Percentiles rank a stretch among this genome's conserved stretches.
Conservation (phyloP, 2,113 vertebrate species). For the Eptesicus fuscus region DNA sequence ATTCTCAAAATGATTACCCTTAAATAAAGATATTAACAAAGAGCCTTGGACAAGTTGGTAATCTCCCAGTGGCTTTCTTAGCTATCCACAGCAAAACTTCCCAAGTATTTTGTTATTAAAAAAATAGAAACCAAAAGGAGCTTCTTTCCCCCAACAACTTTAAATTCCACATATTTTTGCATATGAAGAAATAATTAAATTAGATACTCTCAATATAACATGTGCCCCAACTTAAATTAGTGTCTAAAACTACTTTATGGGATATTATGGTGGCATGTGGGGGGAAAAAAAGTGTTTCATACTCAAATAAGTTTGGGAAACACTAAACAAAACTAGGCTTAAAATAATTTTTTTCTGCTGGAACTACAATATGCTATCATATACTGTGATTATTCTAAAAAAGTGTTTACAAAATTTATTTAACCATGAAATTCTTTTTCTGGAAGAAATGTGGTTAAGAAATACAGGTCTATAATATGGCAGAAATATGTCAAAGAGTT, state of each 20-base stretch:
- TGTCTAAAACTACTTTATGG: neutral
- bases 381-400: neutral
- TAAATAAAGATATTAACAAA: constrained; percentile 24
- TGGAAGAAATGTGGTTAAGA: neutral
- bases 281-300: neutral
- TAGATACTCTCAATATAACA: neutral
- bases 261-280: neutral
- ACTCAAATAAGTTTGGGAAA: neutral
- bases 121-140: neutral
- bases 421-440: constrained; percentile 19
- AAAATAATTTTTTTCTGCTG: neutral
- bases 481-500: neutral
- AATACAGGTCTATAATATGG: neutral
- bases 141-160: neutral
- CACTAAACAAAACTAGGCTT: neutral
- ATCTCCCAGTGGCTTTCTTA: neutral
- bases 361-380: neutral
- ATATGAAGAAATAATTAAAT: neutral
- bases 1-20: constrained; percentile 29
- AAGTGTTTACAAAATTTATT: neutral
- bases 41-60: neutral
- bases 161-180: constrained; percentile 18
- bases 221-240: neutral
- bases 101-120: constrained; percentile 23
- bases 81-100: neutral